Percentiles rank a stretch among this genome's conserved stretches.
Evolutionary conservation across 2,888 invertebrate genomes (phyloP).

Genomic region (Nomada flava): DNA sequence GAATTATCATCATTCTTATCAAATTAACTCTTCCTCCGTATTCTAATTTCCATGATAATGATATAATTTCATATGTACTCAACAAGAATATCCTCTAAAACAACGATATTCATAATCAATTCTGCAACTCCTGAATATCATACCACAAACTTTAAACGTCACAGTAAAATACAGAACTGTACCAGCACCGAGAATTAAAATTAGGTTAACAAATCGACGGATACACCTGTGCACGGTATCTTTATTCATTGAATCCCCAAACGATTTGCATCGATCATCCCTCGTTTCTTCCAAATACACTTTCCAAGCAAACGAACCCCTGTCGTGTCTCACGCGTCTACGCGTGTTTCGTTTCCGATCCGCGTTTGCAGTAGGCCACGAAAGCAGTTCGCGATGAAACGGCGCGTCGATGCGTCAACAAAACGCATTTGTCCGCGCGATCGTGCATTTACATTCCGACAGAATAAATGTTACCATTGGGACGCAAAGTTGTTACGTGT

Average conservation of each 20-base stretch:
- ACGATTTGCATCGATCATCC: neutral
- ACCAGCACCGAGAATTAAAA: too few species aligned
- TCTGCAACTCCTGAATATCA: too few species aligned
- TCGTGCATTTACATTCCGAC: conserved; percentile 55
- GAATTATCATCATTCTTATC: too few species aligned
- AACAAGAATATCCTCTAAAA: too few species aligned
- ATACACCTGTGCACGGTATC: too few species aligned
- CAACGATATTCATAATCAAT: too few species aligned
- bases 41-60: too few species aligned
- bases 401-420: conserved; percentile 35
- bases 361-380: conserved; percentile 38
- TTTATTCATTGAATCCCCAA: neutral
- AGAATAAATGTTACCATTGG: conserved; percentile 44
- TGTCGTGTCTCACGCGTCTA: neutral
- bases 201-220: too few species aligned
- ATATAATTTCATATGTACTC: too few species aligned
- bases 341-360: conserved; percentile 53
- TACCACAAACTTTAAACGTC: too few species aligned
- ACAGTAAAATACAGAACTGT: too few species aligned
- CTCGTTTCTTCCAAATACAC: neutral
- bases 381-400: conserved; percentile 53
- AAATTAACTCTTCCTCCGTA: too few species aligned
- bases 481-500: conserved; percentile 60
- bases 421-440: conserved; percentile 54
- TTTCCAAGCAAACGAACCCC: neutral